phyloP scores from a whole-genome alignment of 2,113 vertebrate species.

The Caranx melampygus region DNA sequence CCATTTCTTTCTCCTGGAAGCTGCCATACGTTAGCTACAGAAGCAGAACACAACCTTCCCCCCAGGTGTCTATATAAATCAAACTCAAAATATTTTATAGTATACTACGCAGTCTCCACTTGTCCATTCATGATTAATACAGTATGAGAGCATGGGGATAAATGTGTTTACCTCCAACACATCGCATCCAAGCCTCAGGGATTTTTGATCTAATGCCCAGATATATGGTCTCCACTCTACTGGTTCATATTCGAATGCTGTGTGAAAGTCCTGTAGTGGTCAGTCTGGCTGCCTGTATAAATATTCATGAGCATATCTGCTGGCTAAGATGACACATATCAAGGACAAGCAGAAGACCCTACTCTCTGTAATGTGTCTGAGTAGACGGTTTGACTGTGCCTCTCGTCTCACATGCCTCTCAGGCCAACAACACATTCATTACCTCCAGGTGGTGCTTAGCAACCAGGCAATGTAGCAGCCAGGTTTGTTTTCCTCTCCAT shows the following conservation, averaged over 20 bases:
- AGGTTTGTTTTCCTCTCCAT: constrained; percentile 77
- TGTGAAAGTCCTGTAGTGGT: constrained; percentile 14
- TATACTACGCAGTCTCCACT: neutral
- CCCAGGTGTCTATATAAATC: neutral
- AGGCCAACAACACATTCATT: constrained; percentile 60
- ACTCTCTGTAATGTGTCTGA: constrained; percentile 36
- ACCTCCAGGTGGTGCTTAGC: constrained; percentile 73
- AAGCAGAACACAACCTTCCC: neutral
- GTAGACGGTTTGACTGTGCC: constrained; percentile 41
- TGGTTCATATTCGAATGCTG: constrained; percentile 17
- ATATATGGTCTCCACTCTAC: neutral
- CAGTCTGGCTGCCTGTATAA: constrained; percentile 11
- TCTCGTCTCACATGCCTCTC: constrained; percentile 36
- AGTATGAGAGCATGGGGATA: neutral
- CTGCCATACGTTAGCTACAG: neutral
- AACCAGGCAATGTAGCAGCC: constrained; percentile 72
- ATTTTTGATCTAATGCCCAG: constrained; percentile 29
- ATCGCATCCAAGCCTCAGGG: neutral
- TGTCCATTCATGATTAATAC: constrained; percentile 28
- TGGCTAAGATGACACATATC: constrained; percentile 42
- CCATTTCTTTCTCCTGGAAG: neutral
- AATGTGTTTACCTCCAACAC: constrained; percentile 1
- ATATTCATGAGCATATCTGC: constrained; percentile 49
- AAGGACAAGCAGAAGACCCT: constrained; percentile 53
- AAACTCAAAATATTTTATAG: constrained; percentile 17